A percentile compares a stretch with the other conserved stretches of the same genome.
Evolutionary conservation across 92 coral and sea anemone species (phyloP).

Genomic region (Bergia puertoricense): DNA sequence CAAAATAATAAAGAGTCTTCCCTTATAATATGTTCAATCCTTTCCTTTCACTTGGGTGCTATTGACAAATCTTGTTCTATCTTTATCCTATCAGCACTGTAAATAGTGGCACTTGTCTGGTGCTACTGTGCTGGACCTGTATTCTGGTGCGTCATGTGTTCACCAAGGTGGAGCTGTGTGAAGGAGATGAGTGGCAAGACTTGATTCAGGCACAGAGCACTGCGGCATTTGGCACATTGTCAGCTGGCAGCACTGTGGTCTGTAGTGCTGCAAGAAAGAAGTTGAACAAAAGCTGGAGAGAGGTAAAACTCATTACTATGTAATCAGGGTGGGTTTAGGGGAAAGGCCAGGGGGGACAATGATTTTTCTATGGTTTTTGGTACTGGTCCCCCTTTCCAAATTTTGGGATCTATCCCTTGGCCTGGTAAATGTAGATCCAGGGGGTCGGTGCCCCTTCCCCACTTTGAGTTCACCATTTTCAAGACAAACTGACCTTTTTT

Average conservation of each 20-base stretch:
- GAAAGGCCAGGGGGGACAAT: too few species aligned
- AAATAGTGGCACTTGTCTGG: conserved; percentile 71
- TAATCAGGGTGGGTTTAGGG: too few species aligned
- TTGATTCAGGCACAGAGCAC: conserved; percentile 67
- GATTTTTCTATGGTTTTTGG: neutral
- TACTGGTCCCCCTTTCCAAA: neutral
- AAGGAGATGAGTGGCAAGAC: conserved; percentile 71
- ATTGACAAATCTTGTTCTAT: too few species aligned
- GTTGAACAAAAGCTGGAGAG: conserved; percentile 68
- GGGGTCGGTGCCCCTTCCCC: too few species aligned
- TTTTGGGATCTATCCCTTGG: too few species aligned
- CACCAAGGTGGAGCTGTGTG: conserved; percentile 56
- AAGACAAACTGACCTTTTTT: too few species aligned
- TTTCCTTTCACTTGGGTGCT: too few species aligned
- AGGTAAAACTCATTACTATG: conserved; percentile 42
- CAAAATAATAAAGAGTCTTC: too few species aligned
- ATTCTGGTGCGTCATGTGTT: conserved; percentile 62
- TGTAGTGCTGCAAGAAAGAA: conserved; percentile 75
- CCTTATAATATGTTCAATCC: too few species aligned
- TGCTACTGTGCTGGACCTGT: conserved; percentile 82
- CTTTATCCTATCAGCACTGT: conserved; percentile 42
- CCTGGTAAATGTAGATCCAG: too few species aligned
- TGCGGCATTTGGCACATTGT: conserved; percentile 70
- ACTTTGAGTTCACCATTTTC: too few species aligned
- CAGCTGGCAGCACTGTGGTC: conserved; percentile 73